Conservation (phyloP, 1,140 invertebrate species). For the Gryllus bimaculatus region DNA sequence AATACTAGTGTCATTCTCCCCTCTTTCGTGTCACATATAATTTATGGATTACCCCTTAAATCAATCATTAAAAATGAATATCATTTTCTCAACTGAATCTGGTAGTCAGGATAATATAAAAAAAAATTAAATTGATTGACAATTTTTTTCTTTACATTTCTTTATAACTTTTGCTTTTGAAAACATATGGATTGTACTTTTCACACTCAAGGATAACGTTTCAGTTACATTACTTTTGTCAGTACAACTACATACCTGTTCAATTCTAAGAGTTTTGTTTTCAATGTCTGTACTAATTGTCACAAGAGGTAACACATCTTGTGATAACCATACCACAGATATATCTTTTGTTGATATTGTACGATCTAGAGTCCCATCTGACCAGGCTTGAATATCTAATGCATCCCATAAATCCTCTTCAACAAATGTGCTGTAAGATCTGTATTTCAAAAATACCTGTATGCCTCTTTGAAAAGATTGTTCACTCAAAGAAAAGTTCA, state of each 20-base stretch:
- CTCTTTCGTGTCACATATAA: no score
- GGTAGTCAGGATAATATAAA: no score
- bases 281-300: background rate
- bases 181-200: no score
- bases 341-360: background rate
- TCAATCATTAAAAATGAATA: no score
- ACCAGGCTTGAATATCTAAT: background rate
- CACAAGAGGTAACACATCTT: background rate
- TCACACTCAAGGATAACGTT: no score
- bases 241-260: background rate
- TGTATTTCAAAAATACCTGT: background rate
- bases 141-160: no score
- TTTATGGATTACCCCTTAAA: no score
- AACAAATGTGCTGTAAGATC: background rate
- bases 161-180: no score
- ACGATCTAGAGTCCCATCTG: background rate
- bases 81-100: no score
- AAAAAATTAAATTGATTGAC: no score
- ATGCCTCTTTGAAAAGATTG: background rate
- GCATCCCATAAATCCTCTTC: background rate
- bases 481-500: background rate
- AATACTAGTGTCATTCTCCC: no score
- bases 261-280: background rate
- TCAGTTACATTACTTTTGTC: no score
- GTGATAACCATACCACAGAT: background rate